Conservation (phyloP, 2,113 vertebrate species). For the Probosciger aterrimus region DNA sequence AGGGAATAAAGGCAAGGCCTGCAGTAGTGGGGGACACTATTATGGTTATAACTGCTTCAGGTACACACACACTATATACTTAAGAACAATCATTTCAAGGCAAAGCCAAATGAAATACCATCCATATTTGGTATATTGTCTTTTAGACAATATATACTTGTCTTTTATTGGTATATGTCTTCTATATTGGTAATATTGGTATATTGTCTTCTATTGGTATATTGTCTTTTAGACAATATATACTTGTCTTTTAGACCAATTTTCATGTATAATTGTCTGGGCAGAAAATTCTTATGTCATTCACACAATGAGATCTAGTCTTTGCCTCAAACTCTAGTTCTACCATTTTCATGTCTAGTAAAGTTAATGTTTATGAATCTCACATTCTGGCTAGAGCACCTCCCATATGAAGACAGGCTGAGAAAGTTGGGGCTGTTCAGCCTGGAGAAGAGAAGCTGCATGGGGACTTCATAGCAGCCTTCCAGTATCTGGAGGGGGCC, state of each 20-base stretch:
- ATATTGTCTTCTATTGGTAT: no score
- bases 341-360: neutral
- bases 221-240: no score
- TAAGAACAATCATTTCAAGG: neutral
- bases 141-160: no score
- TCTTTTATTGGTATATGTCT: no score
- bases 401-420: neutral
- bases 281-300: neutral
- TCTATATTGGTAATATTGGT: no score
- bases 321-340: neutral
- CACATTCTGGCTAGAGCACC: neutral
- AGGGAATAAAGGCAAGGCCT: neutral
- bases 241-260: neutral
- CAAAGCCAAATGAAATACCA: neutral
- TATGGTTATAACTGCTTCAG: neutral
- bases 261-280: neutral
- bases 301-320: neutral
- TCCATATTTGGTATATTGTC: neutral
- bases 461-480: neutral
- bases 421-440: neutral
- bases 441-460: neutral
- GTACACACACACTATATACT: neutral
- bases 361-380: neutral
- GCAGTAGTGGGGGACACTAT: neutral
- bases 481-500: neutral